Base-by-base conservation (phyloP, 1,140 invertebrate species). In the Muscidifurax raptorellus region DNA sequence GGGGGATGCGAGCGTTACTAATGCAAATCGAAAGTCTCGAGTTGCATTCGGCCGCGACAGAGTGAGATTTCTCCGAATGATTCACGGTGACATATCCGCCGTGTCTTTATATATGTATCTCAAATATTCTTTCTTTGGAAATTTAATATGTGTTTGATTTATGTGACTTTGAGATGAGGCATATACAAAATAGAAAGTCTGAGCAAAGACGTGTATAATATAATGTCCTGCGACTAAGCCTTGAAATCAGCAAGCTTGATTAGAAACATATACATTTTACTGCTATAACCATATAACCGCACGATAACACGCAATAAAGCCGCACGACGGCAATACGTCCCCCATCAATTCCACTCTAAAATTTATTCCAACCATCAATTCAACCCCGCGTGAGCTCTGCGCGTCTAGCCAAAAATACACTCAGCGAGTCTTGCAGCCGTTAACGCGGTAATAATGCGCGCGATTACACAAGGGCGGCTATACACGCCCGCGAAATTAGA, bases 21-120 rank as follows among this genome's bases (percentile, higher is more conserved):
- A 85, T 81, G 78, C 79, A 85, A 81, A 85, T 81, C 79, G 36
- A 81, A 59, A 80, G 84, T 85, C 72, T 85, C 84, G 78, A 81
- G 79, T 85, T 85, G 84, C 84, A 81, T 22, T 74, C 15, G 75
- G 12, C n/a, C n/a, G 36, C 25, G 59, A 69, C 6, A 59, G 22
- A 59, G 83, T 83, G 85, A 84, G 86, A 84, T 86, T 88, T 87
- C 84, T 85, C 79, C 75, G 80, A 85, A 85, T 85, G 84, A 82
- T 85, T 27, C 44, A 15, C 66, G 80, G 74, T 71, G 84, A 83
- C 75, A 83, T 40, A 28, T 64, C 40, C 76, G 30, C 32, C 74
- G 64, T 32, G 52, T 36, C 40, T 15, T 47, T 72, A 9, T n/a
- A n/a, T n/a, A n/a, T n/a, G n/a, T 71, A 27, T 47, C 36, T 80